phyloP scores from a whole-genome alignment of 2,797 vertebrate genomes.

The Margarornis squamiger region DNA sequence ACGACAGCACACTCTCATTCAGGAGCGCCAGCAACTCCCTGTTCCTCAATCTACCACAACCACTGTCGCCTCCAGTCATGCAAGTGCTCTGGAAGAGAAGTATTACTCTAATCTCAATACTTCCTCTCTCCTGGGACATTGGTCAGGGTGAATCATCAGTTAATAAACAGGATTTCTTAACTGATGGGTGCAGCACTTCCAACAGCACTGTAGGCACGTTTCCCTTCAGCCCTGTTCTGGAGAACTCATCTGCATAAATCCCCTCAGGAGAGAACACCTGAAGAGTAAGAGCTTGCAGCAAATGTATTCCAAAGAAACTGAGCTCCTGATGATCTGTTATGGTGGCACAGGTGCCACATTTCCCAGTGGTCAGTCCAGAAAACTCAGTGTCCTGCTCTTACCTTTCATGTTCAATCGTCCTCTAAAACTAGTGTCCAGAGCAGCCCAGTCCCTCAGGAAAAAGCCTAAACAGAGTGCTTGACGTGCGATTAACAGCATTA shows the following conservation, averaged over 20 bases:
- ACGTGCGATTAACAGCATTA: not conserved
- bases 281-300: not conserved
- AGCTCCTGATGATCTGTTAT: not conserved
- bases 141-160: slow-evolving; percentile 38
- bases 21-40: not conserved
- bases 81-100: not conserved
- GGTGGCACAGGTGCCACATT: not conserved
- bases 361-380: not conserved
- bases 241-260: not conserved
- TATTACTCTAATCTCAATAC: not conserved
- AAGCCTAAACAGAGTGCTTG: not conserved
- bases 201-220: not conserved
- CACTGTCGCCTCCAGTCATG: not conserved
- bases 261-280: not conserved
- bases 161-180: slow-evolving; percentile 47
- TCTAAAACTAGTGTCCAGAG: slow-evolving; percentile 22
- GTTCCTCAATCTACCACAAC: not conserved
- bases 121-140: slow-evolving; percentile 9
- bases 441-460: not conserved
- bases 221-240: not conserved
- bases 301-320: not conserved
- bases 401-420: slow-evolving; percentile 25
- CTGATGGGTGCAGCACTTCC: slow-evolving; percentile 27
- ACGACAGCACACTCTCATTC: not conserved
- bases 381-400: slow-evolving; percentile 30